A percentile compares a stretch with the other conserved stretches of the same genome.
These are phyloP conservation scores for Hippopotamus amphibius DNA, from an alignment of 2,113 vertebrate species.

Conservation along the genomic window DNA sequence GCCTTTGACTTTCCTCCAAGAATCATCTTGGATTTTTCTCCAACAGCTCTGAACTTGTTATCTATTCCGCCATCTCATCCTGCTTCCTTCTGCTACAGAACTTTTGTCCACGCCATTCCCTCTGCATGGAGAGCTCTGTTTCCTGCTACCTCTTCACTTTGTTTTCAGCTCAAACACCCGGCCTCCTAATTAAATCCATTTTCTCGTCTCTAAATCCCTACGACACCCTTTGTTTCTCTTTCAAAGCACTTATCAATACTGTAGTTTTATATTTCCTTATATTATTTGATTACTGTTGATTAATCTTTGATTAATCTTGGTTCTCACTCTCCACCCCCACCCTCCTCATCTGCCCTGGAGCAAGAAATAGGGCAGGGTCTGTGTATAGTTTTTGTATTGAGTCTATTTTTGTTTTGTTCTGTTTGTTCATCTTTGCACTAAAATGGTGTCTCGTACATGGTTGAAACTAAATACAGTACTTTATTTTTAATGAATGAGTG, in stretches of 20 bases:
- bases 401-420: neutral
- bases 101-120: neutral
- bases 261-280: neutral
- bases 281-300: neutral
- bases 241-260: neutral
- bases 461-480: neutral
- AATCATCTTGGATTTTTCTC: neutral
- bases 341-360: neutral
- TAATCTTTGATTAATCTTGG: neutral
- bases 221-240: neutral
- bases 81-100: neutral
- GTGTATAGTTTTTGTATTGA: neutral
- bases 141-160: neutral
- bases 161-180: neutral
- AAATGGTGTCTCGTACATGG: neutral
- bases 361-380: neutral
- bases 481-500: neutral
- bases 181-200: neutral
- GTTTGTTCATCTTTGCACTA: neutral
- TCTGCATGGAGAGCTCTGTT: neutral
- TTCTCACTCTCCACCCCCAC: neutral
- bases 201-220: neutral
- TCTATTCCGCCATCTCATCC: neutral
- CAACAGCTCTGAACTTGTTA: neutral
- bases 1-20: neutral